These are phyloP conservation scores for Ochlodes sylvanus DNA, from an alignment of 2,888 invertebrate species.

Conservation along the genomic window DNA sequence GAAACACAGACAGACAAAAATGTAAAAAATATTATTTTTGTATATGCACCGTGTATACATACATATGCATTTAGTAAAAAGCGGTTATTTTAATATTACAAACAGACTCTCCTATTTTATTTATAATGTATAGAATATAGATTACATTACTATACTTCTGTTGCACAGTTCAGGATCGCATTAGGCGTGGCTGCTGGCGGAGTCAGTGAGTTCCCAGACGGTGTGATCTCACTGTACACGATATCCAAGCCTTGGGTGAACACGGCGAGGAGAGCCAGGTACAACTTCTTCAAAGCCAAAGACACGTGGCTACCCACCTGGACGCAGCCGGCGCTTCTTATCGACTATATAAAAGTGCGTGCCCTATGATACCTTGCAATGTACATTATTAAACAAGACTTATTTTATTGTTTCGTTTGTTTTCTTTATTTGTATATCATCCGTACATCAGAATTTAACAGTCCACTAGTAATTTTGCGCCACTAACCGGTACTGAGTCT, in stretches of 20 bases:
- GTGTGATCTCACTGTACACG: slow-evolving; percentile 57
- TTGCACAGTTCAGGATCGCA: slow-evolving; percentile 21
- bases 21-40: too few relatives aligned
- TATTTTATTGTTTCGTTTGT: not conserved
- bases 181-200: slow-evolving; percentile 86
- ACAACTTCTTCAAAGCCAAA: slow-evolving; percentile 85
- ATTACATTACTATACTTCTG: not conserved
- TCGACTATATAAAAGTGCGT: slow-evolving; percentile 85
- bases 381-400: not conserved
- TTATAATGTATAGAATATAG: too few relatives aligned
- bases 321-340: slow-evolving; percentile 75
- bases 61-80: too few relatives aligned
- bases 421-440: not conserved
- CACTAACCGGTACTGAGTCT: too few relatives aligned
- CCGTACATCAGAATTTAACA: too few relatives aligned
- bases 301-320: slow-evolving; percentile 86
- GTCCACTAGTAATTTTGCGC: too few relatives aligned
- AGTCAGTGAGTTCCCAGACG: slow-evolving; percentile 86
- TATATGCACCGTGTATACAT: too few relatives aligned
- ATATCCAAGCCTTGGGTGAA: slow-evolving; percentile 88
- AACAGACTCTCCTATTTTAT: too few relatives aligned
- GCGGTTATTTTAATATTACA: too few relatives aligned
- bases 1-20: too few relatives aligned
- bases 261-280: slow-evolving; percentile 77
- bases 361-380: not conserved